Evolutionary conservation across 2,888 invertebrate species (phyloP).

Genomic region (Ichneumoninae sp.): DNA sequence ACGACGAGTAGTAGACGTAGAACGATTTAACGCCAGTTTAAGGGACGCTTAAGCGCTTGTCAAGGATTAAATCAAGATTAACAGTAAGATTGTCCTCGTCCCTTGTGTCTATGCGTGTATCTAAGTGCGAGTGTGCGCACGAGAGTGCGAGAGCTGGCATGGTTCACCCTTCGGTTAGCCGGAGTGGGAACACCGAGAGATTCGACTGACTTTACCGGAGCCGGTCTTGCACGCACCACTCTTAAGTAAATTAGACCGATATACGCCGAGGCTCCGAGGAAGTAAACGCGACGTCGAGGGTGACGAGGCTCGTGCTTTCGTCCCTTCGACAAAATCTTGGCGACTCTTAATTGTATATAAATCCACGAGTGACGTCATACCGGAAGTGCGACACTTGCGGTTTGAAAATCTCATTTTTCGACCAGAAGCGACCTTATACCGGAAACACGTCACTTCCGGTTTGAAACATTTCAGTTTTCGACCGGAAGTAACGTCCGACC

Average conservation of each 20-base stretch:
- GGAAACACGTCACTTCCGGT: no score
- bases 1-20: conserved; percentile 61
- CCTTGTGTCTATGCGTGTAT: conserved; percentile 67
- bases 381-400: not conserved
- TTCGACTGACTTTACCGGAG: conserved; percentile 65
- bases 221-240: conserved; percentile 69
- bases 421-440: no score
- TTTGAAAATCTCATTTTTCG: not conserved
- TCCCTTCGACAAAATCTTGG: conserved; percentile 8
- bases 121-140: conserved; percentile 34
- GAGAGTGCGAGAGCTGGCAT: conserved; percentile 48
- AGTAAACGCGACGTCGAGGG: conserved; percentile 49
- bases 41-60: conserved; percentile 82
- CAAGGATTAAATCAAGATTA: conserved; percentile 84
- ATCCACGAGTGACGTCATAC: not conserved
- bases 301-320: conserved; percentile 47
- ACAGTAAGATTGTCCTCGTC: conserved; percentile 80
- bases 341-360: conserved; percentile 25
- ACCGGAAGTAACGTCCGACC: no score
- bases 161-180: conserved; percentile 68
- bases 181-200: conserved; percentile 59
- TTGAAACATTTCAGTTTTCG: no score
- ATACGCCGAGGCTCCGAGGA: conserved; percentile 48
- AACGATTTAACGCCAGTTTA: conserved; percentile 81
- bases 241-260: conserved; percentile 78